These are phyloP conservation scores for Drosophila demipolita DNA, from an alignment of 2,888 invertebrate species.

Conservation along the genomic window DNA sequence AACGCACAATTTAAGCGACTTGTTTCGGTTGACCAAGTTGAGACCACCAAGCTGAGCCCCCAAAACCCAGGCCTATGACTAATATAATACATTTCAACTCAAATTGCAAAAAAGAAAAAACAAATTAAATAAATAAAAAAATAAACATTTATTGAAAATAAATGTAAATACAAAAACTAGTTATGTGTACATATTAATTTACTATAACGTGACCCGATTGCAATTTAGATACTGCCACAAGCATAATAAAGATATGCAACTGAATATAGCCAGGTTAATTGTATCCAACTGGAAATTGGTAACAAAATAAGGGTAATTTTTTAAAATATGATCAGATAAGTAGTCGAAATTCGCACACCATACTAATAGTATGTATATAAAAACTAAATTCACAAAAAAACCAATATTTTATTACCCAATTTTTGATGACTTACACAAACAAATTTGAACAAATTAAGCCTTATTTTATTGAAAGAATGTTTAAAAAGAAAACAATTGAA, in stretches of 20 bases:
- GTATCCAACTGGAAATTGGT: background rate
- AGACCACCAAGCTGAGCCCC: slow-evolving; percentile 9
- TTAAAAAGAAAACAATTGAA: background rate
- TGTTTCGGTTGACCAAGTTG: slow-evolving; percentile 63
- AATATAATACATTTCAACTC: slow-evolving; percentile 45
- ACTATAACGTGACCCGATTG: slow-evolving; percentile 4
- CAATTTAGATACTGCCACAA: background rate
- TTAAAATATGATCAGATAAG: background rate
- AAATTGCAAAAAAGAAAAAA: background rate
- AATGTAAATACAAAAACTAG: slow-evolving; percentile 10
- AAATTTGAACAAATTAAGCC: background rate
- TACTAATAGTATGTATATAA: background rate
- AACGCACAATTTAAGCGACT: slow-evolving; percentile 51
- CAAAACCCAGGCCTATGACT: slow-evolving; percentile 57
- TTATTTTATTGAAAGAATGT: background rate
- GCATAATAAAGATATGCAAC: background rate
- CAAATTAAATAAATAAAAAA: background rate
- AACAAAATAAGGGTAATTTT: background rate
- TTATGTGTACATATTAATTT: slow-evolving; percentile 11
- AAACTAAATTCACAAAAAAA: background rate
- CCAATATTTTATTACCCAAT: background rate
- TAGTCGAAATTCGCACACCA: background rate
- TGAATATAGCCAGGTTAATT: background rate
- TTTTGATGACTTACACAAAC: background rate
- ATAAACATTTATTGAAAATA: background rate